Evolutionary conservation across 2,797 vertebrate genomes (phyloP), one percentile per base, ranked within the genome.

Genomic region (Phrynocephalus forsythii): DNA sequence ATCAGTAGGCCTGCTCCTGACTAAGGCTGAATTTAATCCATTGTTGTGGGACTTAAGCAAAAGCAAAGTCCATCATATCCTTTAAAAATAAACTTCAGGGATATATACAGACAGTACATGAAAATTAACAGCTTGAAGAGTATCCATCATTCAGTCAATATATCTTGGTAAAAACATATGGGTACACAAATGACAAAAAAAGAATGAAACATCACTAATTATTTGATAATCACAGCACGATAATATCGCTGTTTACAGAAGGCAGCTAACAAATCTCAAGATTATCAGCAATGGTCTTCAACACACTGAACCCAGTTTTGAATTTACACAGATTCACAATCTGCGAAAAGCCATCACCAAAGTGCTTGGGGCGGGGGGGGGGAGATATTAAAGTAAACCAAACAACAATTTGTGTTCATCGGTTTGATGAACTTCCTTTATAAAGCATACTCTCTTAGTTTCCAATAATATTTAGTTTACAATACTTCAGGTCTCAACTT

Each of bases 21-120:
- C 24, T 73, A 83, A 33, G 22, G 15, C 6, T 73, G 69, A 8
- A 38, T 60, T 20, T 30, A 33, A 63, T 3, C 66, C 2, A 16
- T 75, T 78, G 5, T 66, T 89, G 85, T 73, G 71, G 67, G 13
- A 88, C 83, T 90, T 79, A 72, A 79, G 38, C 38, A 44, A 44
- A 44, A 44, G 38, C 38, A 44, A 44, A 44, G 66, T 0, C 0
- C 87, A 50, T 38, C 38, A 68, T 81, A 72, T 81, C 71, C 76
- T 91, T 88, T 80, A 6, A 63, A 89, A 87, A 86, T 38, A 79
- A 79, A 89, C 16, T 76, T 80, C 81, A 73, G 68, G 82, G 66
- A 87, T 87, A 44, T 87, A 60, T 87, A 33, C 90, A 85, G 69
- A 87, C 44, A 44, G 83, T 86, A 90, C 91, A 93, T 87, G 44